These are phyloP conservation scores for Fistularia tabacaria DNA, from an alignment of 2,797 vertebrate species.

Conservation along the genomic window DNA sequence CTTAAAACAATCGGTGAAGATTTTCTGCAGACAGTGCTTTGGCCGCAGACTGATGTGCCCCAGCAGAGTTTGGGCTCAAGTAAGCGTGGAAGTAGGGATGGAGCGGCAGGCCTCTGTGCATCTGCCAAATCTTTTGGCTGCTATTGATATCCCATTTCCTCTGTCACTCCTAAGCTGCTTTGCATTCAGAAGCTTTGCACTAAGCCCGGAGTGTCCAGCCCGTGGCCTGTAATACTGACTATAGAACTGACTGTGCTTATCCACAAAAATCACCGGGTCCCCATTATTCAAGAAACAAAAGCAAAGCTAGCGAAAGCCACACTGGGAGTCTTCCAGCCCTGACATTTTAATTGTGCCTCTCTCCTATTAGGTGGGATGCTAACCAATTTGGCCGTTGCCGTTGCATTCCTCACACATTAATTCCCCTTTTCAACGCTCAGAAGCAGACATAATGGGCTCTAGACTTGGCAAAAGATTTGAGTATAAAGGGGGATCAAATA, in stretches of 20 bases:
- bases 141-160: conserved; percentile 69
- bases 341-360: conserved; percentile 61
- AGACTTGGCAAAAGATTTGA: conserved; percentile 49
- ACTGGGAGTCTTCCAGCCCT: conserved; percentile 53
- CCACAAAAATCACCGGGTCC: conserved; percentile 31
- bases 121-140: conserved; percentile 64
- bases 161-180: conserved; percentile 65
- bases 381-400: conserved; percentile 49
- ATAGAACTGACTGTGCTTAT: conserved; percentile 30
- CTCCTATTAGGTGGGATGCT: conserved; percentile 42
- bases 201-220: conserved; percentile 54
- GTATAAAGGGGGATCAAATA: conserved; percentile 50
- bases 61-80: conserved; percentile 32
- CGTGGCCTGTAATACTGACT: conserved; percentile 40
- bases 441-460: conserved; percentile 75
- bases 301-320: conserved; percentile 34
- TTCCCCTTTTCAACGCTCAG: conserved; percentile 54
- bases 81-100: conserved; percentile 33
- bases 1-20: conserved; percentile 17
- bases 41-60: conserved; percentile 21
- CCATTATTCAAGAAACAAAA: conserved; percentile 56
- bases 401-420: conserved; percentile 56
- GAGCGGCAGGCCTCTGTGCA: conserved; percentile 40
- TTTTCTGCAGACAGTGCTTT: conserved; percentile 1
- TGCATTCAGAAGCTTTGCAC: conserved; percentile 61